Percentiles rank a stretch among this genome's conserved stretches.
phyloP scores from a whole-genome alignment of 2,113 vertebrate genomes.

The Cebus imitator region DNA sequence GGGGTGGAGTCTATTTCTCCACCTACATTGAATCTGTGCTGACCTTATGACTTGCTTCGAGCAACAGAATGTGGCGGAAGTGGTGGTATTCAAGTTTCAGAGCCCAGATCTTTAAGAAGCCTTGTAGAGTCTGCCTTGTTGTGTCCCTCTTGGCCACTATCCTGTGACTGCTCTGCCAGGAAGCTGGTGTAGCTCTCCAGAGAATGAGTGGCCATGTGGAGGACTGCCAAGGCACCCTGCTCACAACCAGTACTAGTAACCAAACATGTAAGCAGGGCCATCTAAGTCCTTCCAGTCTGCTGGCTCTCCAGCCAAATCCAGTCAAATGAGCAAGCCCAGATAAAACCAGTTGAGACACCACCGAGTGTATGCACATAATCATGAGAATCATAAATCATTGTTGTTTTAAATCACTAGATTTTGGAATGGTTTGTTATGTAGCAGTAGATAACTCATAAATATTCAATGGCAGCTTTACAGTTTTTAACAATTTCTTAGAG shows the following conservation, averaged over 20 bases:
- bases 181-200: neutral
- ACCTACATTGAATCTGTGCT: neutral
- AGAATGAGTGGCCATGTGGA: neutral
- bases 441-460: neutral
- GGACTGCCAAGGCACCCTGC: neutral
- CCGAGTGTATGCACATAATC: neutral
- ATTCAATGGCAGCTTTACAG: neutral
- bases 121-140: neutral
- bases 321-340: neutral
- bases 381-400: neutral
- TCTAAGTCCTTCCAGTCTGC: neutral
- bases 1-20: neutral
- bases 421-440: neutral
- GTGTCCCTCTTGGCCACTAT: neutral
- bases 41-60: conserved; percentile 29
- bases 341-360: neutral
- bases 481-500: neutral
- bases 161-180: neutral
- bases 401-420: neutral
- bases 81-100: neutral
- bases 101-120: neutral
- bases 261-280: neutral
- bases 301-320: neutral
- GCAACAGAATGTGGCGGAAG: neutral
- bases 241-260: neutral